Evolutionary conservation across 2,113 vertebrate genomes (phyloP), one percentile per base, ranked within the genome.

Genomic region (Malurus cyaneus): DNA sequence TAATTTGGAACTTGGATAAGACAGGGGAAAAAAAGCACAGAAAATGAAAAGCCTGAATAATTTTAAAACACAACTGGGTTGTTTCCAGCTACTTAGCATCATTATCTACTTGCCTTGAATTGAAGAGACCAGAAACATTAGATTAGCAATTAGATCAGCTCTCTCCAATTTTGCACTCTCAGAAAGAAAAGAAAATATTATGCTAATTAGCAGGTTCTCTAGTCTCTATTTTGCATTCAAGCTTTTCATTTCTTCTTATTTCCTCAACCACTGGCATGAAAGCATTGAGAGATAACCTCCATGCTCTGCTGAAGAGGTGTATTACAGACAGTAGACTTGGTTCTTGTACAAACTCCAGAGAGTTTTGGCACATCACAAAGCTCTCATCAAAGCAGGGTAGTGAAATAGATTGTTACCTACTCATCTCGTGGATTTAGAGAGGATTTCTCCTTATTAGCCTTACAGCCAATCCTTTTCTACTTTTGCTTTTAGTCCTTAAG

Each of bases 61-160:
- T 87, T 89, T 87, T 53, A 85, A 79, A 94, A 31, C 46, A 84
- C 42, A 54, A 93, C 47, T 20, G 67, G 11, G 59, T 62, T 89
- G 70, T 82, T 95, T 76, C 74, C 78, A 89, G 52, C 61, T 83
- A 21, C 59, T 80, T 80, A 80, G 44, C 52, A 78, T 72, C 91
- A 70, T 90, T 90, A 92, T 90, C 91, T 78, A 9, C 60, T 91
- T 42, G 47, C 87, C 87, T 69, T 53, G 54, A 93, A 84, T 13
- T 79, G 65, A 67, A 67, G 86, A 85, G 86, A 90, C 41, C 53
- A 50, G 87, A 80, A 92, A 85, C 78, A 80, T 84, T 46, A 92
- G 76, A 92, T 91, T 56, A 93, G 94, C 70, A 95, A 96, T 94
- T 89, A 96, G 83, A 96, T 92, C 92, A 84, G 91, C 88, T 91